Conservation (phyloP, 37 sponge, comb jelly and placozoan species). For the Hormiphora californensis region DNA sequence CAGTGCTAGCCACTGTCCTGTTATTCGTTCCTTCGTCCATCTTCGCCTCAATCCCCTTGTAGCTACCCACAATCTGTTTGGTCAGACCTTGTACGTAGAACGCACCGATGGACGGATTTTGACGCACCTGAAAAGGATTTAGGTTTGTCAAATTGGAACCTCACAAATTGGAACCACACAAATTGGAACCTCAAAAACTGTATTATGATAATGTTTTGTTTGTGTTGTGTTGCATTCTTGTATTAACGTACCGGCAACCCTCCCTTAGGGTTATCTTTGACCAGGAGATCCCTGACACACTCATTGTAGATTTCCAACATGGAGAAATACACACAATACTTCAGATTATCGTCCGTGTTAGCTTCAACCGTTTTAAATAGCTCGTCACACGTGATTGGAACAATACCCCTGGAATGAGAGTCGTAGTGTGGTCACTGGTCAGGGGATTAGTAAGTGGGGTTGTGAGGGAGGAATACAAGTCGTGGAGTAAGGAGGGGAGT, state of each 20-base stretch:
- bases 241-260: slow-evolving; percentile 47
- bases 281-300: slow-evolving; percentile 58
- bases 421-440: too few species aligned
- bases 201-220: too few species aligned
- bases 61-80: slow-evolving; percentile 54
- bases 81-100: slow-evolving; percentile 57
- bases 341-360: background rate
- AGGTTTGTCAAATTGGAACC: too few species aligned
- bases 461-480: background rate
- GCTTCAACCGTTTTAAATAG: slow-evolving; percentile 53
- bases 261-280: slow-evolving; percentile 56
- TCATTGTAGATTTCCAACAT: slow-evolving; percentile 64
- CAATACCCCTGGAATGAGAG: slow-evolving; percentile 53
- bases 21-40: slow-evolving; percentile 58
- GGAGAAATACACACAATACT: slow-evolving; percentile 52
- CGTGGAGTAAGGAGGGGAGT: background rate
- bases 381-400: slow-evolving; percentile 60
- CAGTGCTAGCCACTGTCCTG: slow-evolving; percentile 57
- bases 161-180: too few species aligned
- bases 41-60: slow-evolving; percentile 54
- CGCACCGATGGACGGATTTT: slow-evolving; percentile 56
- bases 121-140: slow-evolving; percentile 54
- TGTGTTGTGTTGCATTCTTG: background rate
- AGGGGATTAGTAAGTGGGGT: too few species aligned
- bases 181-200: too few species aligned